Conservation (phyloP, 2,888 invertebrate genomes). For the Melanotus villosus region DNA sequence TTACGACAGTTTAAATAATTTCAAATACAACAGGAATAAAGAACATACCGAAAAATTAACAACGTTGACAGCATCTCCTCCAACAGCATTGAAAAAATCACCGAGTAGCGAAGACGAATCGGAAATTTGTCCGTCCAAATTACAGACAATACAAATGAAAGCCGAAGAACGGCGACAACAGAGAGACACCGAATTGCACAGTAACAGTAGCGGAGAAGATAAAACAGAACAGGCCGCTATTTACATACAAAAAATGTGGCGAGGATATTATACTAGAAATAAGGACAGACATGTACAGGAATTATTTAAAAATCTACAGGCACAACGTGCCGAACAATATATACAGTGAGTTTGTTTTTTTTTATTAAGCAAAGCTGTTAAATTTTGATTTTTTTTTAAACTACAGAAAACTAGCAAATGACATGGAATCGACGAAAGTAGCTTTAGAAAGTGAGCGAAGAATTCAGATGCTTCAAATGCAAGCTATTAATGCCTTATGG, state of each 20-base stretch:
- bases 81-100: constrained; percentile 62
- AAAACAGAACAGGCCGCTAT: constrained; percentile 76
- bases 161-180: constrained; percentile 69
- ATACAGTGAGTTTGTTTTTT: constrained; percentile 77
- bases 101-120: constrained; percentile 76
- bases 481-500: constrained; percentile 92
- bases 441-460: constrained; percentile 88
- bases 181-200: constrained; percentile 58
- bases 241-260: constrained; percentile 89
- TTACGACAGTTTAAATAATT: neutral
- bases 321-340: constrained; percentile 85
- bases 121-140: constrained; percentile 78
- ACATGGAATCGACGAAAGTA: constrained; percentile 88
- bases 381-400: no score
- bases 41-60: constrained; percentile 5
- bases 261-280: constrained; percentile 86
- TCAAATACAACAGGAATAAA: neutral
- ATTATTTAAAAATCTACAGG: constrained; percentile 78
- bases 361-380: no score
- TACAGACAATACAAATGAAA: constrained; percentile 76
- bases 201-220: constrained; percentile 60
- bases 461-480: constrained; percentile 89
- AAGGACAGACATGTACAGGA: constrained; percentile 77
- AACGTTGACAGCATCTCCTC: neutral
- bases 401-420: constrained; percentile 82